Conservation (phyloP, 2,888 invertebrate genomes). For the Augochlorella aurata region DNA sequence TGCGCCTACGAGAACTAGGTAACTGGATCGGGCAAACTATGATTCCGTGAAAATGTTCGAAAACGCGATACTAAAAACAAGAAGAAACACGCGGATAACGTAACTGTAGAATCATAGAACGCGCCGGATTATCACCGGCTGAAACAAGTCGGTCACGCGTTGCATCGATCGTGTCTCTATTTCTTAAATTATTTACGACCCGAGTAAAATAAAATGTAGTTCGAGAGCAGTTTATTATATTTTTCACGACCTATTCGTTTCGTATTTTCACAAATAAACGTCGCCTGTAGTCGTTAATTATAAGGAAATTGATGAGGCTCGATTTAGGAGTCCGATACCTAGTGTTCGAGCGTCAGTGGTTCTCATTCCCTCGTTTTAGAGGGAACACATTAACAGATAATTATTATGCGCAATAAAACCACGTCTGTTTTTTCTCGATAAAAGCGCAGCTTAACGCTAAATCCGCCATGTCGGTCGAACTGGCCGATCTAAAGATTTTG, state of each 20-base stretch:
- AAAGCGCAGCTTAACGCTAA: too few relatives aligned
- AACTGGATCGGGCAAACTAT: too few relatives aligned
- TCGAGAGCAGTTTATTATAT: not conserved
- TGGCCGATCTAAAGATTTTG: too few relatives aligned
- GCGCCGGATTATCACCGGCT: not conserved
- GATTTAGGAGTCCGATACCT: conserved; percentile 12
- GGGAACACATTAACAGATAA: not conserved
- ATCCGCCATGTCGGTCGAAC: too few relatives aligned
- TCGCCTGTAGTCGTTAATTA: not conserved
- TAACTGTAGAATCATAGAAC: not conserved
- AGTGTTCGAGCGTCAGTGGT: not conserved
- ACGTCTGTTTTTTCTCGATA: not conserved
- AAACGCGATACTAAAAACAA: not conserved
- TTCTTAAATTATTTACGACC: not conserved
- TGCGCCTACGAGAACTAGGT: too few relatives aligned
- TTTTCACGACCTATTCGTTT: not conserved
- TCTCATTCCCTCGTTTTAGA: not conserved
- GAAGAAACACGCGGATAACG: not conserved
- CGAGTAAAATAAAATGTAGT: not conserved
- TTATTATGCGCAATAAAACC: not conserved
- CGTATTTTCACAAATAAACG: not conserved
- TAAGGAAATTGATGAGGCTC: conserved; percentile 11
- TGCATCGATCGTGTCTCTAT: not conserved
- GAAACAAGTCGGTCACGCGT: not conserved
- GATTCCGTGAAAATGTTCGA: too few relatives aligned